Base-by-base conservation (phyloP, 2,113 vertebrate genomes). In the Hassar affinis region DNA sequence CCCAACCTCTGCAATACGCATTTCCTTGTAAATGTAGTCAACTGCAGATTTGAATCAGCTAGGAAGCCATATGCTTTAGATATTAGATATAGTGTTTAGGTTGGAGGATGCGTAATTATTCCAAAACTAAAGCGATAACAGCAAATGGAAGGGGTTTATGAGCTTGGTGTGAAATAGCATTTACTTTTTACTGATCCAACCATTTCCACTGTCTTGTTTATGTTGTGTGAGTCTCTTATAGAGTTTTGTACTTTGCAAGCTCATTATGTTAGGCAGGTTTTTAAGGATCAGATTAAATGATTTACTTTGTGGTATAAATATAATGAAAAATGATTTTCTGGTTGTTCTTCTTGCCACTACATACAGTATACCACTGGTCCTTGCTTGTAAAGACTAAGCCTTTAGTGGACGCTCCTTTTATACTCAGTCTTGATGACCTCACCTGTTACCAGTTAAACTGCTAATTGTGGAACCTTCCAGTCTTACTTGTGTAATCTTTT, bases 101-200 rank as follows among this genome's bases (percentile, higher is more conserved):
- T 10, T 42, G 64, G 79, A 38, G 33, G 30, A 54, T 47, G n/a
- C 35, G 18, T 71, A 22, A 79, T 51, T 66, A 18, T 30, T 38
- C 15, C 61, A 25, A 6, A 47, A 2, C 1, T 61, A 49, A 27
- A 75, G 20, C 5, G 51, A 49, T 30, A 68, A 54, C 33, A 66
- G 71, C 45, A 52, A 77, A 22, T 42, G 15, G 30, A 52, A 76
- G 5, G 25, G 3, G 20, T 52, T 75, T 61, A 52, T 52, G 22
- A 54, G 15, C 38, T 30, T 59, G 30, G 27, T 59, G 38, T 72
- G 52, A 57, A 81, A 72, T 81, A 74, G 20, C 38, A 74, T 80
- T 66, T 35, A n/a, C 62, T 45, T 51, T 42, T 75, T 75, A 54
- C 56, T 49, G 54, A 62, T 75, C 69, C 42, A 57, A 38, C 38